Percentiles rank a stretch among this genome's conserved stretches.
These are phyloP conservation scores for Hipposideros armiger DNA, from an alignment of 2,113 vertebrate species.

Conservation along the genomic window DNA sequence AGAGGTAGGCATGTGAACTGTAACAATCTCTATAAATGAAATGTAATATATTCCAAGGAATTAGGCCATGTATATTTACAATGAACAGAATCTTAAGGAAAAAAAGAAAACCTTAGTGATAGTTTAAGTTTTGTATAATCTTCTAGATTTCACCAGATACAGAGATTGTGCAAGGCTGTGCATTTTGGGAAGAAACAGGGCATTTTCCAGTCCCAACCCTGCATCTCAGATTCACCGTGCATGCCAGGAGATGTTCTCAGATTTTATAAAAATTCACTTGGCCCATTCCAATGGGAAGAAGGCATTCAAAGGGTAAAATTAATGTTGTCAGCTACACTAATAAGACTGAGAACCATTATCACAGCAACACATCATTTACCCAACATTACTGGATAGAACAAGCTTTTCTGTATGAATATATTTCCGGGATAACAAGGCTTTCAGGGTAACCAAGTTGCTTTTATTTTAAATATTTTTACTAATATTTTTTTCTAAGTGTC, in stretches of 20 bases:
- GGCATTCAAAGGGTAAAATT: not conserved
- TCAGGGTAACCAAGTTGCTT: not conserved
- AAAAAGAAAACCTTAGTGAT: not conserved
- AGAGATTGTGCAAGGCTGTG: not conserved
- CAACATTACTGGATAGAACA: not conserved
- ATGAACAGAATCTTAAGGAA: not conserved
- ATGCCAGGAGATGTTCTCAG: not conserved
- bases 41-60: not conserved
- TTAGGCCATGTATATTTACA: not conserved
- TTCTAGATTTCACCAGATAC: slow-evolving; percentile 6
- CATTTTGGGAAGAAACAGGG: not conserved
- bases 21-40: slow-evolving; percentile 35
- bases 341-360: not conserved
- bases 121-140: not conserved
- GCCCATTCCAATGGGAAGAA: not conserved
- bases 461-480: not conserved
- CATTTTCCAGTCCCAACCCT: not conserved
- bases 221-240: not conserved
- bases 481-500: not conserved
- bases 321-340: not conserved
- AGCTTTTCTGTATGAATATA: not conserved
- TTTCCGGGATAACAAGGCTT: not conserved
- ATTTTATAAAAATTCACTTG: not conserved
- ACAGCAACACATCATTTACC: not conserved
- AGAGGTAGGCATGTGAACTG: not conserved